Evolutionary conservation across 2,888 invertebrate genomes (phyloP).

Genomic region (Acrobasis repandana): DNA sequence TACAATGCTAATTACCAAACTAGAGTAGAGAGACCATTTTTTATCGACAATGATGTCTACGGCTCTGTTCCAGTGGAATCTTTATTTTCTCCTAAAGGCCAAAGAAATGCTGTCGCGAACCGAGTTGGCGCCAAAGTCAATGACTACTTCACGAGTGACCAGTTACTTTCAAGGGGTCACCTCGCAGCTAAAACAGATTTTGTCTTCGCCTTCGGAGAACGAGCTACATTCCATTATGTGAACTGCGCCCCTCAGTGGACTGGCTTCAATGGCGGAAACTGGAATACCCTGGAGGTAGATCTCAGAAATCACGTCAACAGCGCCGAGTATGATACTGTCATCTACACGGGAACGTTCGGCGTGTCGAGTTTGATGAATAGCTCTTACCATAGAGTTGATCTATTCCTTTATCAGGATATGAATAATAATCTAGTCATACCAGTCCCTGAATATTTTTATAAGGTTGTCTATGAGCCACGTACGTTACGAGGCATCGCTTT

Average conservation of each 20-base stretch:
- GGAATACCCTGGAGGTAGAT: constrained; percentile 80
- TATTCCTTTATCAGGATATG: constrained; percentile 62
- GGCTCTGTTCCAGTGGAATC: constrained; percentile 51
- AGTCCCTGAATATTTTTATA: constrained; percentile 73
- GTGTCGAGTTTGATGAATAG: constrained; percentile 77
- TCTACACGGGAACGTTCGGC: constrained; percentile 85
- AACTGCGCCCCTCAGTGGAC: constrained; percentile 88
- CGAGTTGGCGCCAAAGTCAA: constrained; percentile 52
- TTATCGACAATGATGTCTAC: constrained; percentile 55
- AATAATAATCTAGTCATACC: constrained; percentile 71
- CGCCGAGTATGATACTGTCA: constrained; percentile 55
- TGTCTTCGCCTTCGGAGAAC: constrained; percentile 82
- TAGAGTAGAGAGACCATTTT: constrained; percentile 63
- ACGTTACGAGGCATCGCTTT: constrained; percentile 79
- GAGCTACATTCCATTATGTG: constrained; percentile 85
- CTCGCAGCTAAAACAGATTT: constrained; percentile 86
- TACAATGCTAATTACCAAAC: constrained; percentile 70
- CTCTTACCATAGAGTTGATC: constrained; percentile 52
- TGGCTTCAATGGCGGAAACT: constrained; percentile 83
- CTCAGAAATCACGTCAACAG: constrained; percentile 62
- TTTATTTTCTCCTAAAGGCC: constrained; percentile 60
- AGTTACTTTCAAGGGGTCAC: constrained; percentile 83
- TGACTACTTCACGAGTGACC: constrained; percentile 60
- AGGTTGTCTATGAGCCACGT: constrained; percentile 80
- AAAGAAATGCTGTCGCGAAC: constrained; percentile 52